phyloP scores from a whole-genome alignment of 2,113 vertebrate species.

The Heliornis fulica region DNA sequence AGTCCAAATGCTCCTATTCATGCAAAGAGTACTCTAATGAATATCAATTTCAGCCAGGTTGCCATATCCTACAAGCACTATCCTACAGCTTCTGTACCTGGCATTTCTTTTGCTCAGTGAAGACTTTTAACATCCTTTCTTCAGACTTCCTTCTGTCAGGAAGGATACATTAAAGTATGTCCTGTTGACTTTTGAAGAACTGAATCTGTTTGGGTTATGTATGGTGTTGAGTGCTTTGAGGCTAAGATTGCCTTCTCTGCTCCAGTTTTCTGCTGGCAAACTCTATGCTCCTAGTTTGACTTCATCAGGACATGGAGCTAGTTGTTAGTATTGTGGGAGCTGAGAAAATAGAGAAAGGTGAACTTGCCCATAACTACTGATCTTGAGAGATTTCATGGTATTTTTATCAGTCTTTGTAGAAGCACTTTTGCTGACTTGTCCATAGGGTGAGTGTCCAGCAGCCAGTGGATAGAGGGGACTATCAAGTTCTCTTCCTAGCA shows the following conservation, averaged over 20 bases:
- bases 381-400: neutral
- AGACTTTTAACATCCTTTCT: neutral
- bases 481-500: neutral
- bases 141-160: neutral
- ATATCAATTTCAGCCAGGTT: conserved; percentile 82
- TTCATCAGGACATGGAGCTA: no score
- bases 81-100: neutral
- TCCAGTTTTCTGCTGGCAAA: neutral
- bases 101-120: neutral
- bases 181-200: neutral
- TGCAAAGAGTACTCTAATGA: conserved; percentile 79
- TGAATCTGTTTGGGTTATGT: neutral
- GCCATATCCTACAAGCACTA: conserved; percentile 52
- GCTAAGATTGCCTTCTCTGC: neutral
- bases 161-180: neutral
- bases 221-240: neutral
- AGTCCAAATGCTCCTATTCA: conserved; percentile 90
- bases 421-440: neutral
- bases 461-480: neutral
- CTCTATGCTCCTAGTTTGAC: rapidly evolving
- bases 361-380: neutral
- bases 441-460: neutral
- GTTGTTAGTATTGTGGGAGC: no score
- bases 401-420: neutral
- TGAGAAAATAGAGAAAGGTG: neutral